phyloP scores from a whole-genome alignment of 2,888 invertebrate genomes.

The Syritta pipiens region DNA sequence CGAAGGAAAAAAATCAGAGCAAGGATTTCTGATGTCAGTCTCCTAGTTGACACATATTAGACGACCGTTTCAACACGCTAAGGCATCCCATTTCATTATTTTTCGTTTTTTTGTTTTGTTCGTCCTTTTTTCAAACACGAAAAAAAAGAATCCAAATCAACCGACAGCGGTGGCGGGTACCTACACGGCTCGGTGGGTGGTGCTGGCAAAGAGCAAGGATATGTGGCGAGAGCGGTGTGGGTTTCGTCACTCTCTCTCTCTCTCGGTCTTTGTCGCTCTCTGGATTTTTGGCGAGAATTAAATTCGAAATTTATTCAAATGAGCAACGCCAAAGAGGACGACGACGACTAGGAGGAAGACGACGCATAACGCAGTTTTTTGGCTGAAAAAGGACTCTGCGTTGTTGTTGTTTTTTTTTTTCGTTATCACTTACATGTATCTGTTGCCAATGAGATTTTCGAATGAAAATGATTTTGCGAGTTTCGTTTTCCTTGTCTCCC shows the following conservation, averaged over 20 bases:
- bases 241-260: too few species aligned
- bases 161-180: not conserved
- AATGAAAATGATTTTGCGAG: constrained; percentile 37
- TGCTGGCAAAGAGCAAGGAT: not conserved
- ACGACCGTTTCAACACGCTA: constrained; percentile 62
- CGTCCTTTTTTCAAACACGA: constrained; percentile 34
- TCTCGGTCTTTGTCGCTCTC: constrained; percentile 25
- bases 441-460: constrained; percentile 38
- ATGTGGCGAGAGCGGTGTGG: not conserved
- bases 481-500: not conserved
- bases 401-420: constrained; percentile 2
- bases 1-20: constrained; percentile 48
- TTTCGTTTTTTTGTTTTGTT: not conserved
- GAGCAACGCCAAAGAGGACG: too few species aligned
- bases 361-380: constrained; percentile 41
- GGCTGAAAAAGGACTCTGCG: not conserved
- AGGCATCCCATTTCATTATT: constrained; percentile 57
- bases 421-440: constrained; percentile 54
- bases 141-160: constrained; percentile 13
- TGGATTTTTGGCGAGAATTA: constrained; percentile 26
- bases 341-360: too few species aligned
- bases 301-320: constrained; percentile 59
- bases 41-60: constrained; percentile 68
- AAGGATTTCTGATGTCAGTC: constrained; percentile 68
- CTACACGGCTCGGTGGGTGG: not conserved